These are phyloP conservation scores for Pilophorus perplexus DNA, from an alignment of 2,888 invertebrate species.

Conservation along the genomic window DNA sequence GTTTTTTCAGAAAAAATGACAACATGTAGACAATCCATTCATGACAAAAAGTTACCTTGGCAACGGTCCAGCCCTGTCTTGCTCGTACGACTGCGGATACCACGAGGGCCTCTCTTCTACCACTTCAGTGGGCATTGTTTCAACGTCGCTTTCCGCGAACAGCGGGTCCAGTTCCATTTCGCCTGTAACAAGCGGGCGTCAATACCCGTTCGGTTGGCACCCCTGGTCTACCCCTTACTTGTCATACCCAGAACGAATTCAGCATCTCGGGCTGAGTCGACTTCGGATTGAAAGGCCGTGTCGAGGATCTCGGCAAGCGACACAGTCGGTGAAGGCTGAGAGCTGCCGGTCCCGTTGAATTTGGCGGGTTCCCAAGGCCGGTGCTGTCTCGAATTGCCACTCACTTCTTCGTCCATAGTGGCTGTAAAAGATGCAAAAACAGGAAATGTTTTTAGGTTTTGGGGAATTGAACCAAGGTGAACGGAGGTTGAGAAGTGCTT, in stretches of 20 bases:
- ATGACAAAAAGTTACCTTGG: neutral
- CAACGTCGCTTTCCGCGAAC: slow-evolving; percentile 63
- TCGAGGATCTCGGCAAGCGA: slow-evolving; percentile 62
- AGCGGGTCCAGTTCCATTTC: slow-evolving; percentile 65
- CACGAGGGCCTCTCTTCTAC: slow-evolving; percentile 24
- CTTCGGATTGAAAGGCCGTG: slow-evolving; percentile 62
- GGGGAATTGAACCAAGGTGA: too few relatives aligned
- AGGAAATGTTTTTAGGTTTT: too few relatives aligned
- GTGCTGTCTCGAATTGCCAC: slow-evolving; percentile 47
- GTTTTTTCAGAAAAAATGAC: too few relatives aligned
- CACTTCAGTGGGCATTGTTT: slow-evolving; percentile 21
- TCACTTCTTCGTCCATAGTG: slow-evolving; percentile 47
- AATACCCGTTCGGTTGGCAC: too few relatives aligned
- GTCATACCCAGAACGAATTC: slow-evolving; percentile 44
- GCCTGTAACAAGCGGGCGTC: slow-evolving; percentile 54
- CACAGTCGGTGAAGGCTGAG: slow-evolving; percentile 45
- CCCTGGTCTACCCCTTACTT: neutral
- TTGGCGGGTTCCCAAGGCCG: slow-evolving; percentile 50
- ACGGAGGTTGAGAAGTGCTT: too few relatives aligned
- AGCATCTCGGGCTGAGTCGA: slow-evolving; percentile 53
- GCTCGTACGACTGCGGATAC: slow-evolving; percentile 32
- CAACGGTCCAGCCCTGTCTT: neutral
- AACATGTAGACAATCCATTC: neutral
- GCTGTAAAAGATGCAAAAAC: slow-evolving; percentile 33
- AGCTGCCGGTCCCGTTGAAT: slow-evolving; percentile 42